Conservation (phyloP, 2,797 vertebrate species). For the Thalassophryne amazonica region DNA sequence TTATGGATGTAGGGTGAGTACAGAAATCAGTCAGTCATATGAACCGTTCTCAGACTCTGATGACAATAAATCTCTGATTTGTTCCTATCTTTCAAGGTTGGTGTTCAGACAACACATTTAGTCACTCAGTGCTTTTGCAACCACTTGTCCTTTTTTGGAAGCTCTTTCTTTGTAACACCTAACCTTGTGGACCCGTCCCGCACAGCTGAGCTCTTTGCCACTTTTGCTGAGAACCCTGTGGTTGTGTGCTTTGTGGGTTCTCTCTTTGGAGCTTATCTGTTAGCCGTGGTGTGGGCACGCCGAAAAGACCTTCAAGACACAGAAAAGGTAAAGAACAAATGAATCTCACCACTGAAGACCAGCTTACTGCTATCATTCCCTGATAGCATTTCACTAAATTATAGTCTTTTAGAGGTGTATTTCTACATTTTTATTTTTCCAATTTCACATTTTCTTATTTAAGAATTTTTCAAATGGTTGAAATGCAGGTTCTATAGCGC, state of each 20-base stretch:
- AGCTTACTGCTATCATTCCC: no score
- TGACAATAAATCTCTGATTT: neutral
- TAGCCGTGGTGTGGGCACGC: slow-evolving; percentile 85
- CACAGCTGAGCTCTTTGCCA: slow-evolving; percentile 84
- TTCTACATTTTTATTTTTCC: no score
- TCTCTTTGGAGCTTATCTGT: slow-evolving; percentile 80
- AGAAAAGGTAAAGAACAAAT: slow-evolving; percentile 79
- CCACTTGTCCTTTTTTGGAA: slow-evolving; percentile 91
- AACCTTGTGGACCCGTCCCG: slow-evolving; percentile 83
- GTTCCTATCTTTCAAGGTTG: slow-evolving; percentile 75
- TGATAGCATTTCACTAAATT: no score
- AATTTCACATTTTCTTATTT: no score
- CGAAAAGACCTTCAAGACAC: slow-evolving; percentile 86
- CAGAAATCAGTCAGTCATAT: neutral
- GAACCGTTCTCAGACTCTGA: neutral
- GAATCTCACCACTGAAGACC: no score
- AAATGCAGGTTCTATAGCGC: no score
- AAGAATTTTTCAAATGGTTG: no score
- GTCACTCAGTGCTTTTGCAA: slow-evolving; percentile 88
- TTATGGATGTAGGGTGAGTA: slow-evolving; percentile 85
- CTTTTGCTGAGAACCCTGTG: slow-evolving; percentile 88
- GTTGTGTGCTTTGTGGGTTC: slow-evolving; percentile 87
- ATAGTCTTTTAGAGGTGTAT: neutral
- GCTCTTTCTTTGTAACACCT: slow-evolving; percentile 88
- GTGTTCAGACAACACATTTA: slow-evolving; percentile 70